phyloP scores from a whole-genome alignment of 2,888 invertebrate species.

The Nineta flava region DNA sequence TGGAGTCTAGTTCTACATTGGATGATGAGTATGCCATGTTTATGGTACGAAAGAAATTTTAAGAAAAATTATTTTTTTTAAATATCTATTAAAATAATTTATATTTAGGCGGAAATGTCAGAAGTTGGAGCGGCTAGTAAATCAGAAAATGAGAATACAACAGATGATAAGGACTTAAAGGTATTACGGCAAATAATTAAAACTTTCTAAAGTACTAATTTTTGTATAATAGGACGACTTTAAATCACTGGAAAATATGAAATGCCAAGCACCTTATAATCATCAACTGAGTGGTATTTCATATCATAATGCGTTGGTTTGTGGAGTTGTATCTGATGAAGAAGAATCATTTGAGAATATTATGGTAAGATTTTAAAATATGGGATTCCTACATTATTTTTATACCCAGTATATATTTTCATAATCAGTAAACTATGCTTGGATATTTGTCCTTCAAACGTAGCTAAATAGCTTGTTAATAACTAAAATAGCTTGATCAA shows the following conservation, averaged over 20 bases:
- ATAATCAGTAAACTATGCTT: not conserved
- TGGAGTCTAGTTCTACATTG: conserved; percentile 20
- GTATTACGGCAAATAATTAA: not conserved
- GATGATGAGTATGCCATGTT: conserved; percentile 49
- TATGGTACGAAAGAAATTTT: conserved; percentile 33
- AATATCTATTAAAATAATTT: not conserved
- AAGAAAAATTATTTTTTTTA: not conserved
- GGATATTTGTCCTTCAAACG: not conserved
- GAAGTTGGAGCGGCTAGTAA: conserved; percentile 24
- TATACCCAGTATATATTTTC: too few relatives aligned
- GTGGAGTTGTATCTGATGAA: conserved; percentile 40
- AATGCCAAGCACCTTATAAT: conserved; percentile 71
- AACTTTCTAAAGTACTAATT: too few relatives aligned
- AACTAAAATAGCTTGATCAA: too few relatives aligned
- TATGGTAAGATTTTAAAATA: conserved; percentile 31
- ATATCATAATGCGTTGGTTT: conserved; percentile 78
- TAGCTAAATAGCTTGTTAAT: too few relatives aligned
- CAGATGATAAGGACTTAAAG: not conserved
- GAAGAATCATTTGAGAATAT: conserved; percentile 38
- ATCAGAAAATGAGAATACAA: conserved; percentile 10
- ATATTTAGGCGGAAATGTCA: conserved; percentile 12
- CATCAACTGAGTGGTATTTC: conserved; percentile 63
- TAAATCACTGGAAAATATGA: conserved; percentile 59
- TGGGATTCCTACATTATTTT: not conserved
- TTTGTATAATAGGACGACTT: conserved; percentile 38